phyloP scores from a whole-genome alignment of 2,113 vertebrate genomes.

The Gnathonemus echidnorhynchus region DNA sequence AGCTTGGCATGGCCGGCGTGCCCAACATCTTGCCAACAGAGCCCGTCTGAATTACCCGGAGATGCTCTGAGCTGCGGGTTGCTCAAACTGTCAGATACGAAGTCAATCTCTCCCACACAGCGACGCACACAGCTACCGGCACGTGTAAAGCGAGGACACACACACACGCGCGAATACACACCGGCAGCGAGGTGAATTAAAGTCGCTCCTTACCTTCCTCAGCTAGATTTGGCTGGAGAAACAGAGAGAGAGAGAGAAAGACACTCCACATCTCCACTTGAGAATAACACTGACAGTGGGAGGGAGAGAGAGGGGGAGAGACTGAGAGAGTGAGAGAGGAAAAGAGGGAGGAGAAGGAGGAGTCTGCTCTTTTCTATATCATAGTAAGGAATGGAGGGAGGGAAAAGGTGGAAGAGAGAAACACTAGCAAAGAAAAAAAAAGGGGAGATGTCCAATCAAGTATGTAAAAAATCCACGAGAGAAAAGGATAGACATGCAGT shows the following conservation, averaged over 20 bases:
- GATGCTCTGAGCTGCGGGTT: constrained; percentile 21
- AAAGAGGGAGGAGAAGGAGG: constrained; percentile 25
- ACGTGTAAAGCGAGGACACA: not conserved
- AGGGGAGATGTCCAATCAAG: not conserved
- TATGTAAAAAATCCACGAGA: not conserved
- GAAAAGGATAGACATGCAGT: not conserved
- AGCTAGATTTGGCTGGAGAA: constrained; percentile 60
- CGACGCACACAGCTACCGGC: not conserved
- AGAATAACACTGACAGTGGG: constrained; percentile 58
- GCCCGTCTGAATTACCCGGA: constrained; percentile 31
- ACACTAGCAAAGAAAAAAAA: not conserved
- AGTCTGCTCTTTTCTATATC: constrained; percentile 22
- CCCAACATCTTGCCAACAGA: constrained; percentile 44
- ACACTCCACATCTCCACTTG: constrained; percentile 68
- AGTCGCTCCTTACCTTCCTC: constrained; percentile 63
- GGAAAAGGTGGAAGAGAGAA: constrained; percentile 30
- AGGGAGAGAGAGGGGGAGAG: constrained; percentile 35
- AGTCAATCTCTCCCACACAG: not conserved
- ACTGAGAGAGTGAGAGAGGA: constrained; percentile 39
- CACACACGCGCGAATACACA: not conserved
- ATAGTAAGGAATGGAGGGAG: constrained; percentile 24
- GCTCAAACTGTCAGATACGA: constrained; percentile 10
- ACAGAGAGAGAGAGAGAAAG: constrained; percentile 59
- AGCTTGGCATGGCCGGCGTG: constrained; percentile 36
- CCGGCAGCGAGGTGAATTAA: not conserved